A percentile compares a stretch with the other conserved stretches of the same genome.
phyloP scores from a whole-genome alignment of 2,888 invertebrate species.

The Tinea trinotella region DNA sequence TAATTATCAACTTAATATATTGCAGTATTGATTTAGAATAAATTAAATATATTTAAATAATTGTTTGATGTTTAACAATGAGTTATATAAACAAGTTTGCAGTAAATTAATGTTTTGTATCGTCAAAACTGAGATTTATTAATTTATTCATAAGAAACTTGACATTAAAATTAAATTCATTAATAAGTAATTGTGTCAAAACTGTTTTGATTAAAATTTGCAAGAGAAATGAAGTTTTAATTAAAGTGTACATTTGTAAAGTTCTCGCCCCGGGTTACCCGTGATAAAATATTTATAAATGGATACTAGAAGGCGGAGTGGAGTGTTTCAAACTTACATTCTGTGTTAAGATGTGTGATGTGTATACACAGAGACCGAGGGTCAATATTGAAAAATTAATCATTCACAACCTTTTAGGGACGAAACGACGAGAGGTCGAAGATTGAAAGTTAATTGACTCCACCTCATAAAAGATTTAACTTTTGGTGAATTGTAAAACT shows the following conservation, averaged over 20 bases:
- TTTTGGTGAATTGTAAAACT: constrained; percentile 12
- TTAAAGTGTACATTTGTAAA: neutral
- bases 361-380: neutral
- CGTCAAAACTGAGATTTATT: neutral
- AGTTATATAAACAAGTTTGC: too few relatives aligned
- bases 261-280: neutral
- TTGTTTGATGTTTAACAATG: too few relatives aligned
- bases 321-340: neutral
- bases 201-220: constrained; percentile 8
- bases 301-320: neutral
- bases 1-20: too few relatives aligned
- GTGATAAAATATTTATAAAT: neutral
- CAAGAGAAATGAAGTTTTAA: neutral
- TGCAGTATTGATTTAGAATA: too few relatives aligned
- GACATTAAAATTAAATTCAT: constrained; percentile 1
- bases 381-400: constrained; percentile 18
- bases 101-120: neutral
- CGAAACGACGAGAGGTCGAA: constrained; percentile 16
- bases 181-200: constrained; percentile 1
- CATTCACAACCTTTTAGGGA: constrained; percentile 13
- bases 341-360: neutral
- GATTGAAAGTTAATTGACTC: constrained; percentile 17
- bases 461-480: constrained; percentile 15
- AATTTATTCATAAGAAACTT: neutral
- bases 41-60: too few relatives aligned